These are phyloP conservation scores for Limnephilus rhombicus DNA, from an alignment of 2,888 invertebrate species.

Conservation along the genomic window DNA sequence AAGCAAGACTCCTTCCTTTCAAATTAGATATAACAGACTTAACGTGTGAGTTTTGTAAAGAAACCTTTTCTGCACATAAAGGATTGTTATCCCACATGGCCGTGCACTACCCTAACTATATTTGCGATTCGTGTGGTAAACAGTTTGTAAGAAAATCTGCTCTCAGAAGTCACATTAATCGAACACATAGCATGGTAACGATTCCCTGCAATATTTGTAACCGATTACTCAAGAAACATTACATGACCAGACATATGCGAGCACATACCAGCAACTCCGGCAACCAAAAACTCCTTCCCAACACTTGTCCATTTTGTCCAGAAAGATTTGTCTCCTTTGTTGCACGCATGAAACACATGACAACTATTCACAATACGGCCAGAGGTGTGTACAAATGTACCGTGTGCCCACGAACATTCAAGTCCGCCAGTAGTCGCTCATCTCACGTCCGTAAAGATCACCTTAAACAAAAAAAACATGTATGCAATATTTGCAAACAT, in stretches of 20 bases:
- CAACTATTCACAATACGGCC: not conserved
- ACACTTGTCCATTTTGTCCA: conserved; percentile 60
- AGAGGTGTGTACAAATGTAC: conserved; percentile 26
- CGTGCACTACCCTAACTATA: conserved; percentile 9
- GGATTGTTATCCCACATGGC: conserved; percentile 7
- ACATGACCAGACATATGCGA: conserved; percentile 36
- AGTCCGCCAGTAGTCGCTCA: not conserved
- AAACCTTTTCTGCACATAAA: conserved; percentile 21
- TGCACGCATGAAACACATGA: conserved; percentile 45
- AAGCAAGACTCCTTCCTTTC: not conserved
- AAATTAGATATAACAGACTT: conserved; percentile 25
- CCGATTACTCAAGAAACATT: conserved; percentile 28
- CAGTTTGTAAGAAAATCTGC: conserved; percentile 16
- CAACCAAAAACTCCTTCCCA: conserved; percentile 24
- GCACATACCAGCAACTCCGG: conserved; percentile 12
- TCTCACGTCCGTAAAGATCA: conserved; percentile 32
- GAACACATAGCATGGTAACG: conserved; percentile 26
- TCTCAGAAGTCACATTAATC: conserved; percentile 21
- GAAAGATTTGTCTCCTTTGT: conserved; percentile 59
- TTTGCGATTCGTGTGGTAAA: conserved; percentile 41
- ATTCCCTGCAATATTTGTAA: conserved; percentile 42
- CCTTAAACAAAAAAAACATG: conserved; percentile 14
- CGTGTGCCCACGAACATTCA: conserved; percentile 21
- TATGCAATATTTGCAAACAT: conserved; percentile 3
- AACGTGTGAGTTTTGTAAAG: conserved; percentile 22